Evolutionary conservation across 2,888 invertebrate genomes (phyloP).

Genomic region (Formica aserva): DNA sequence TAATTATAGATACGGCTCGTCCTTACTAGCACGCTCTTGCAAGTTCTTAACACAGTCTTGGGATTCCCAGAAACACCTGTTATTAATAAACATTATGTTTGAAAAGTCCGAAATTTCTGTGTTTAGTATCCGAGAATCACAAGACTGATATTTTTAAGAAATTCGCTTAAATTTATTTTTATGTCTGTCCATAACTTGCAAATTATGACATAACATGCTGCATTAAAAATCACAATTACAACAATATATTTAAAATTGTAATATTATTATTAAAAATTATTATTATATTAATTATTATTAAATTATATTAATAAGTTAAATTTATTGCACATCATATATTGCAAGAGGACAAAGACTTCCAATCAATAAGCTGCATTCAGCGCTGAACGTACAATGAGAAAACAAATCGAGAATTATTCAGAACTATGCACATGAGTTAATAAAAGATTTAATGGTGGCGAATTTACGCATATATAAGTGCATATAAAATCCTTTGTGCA

Average conservation of each 20-base stretch:
- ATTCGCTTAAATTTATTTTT: background rate
- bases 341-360: background rate
- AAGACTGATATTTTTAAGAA: background rate
- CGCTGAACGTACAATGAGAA: background rate
- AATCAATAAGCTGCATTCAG: constrained; percentile 1
- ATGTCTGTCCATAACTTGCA: background rate
- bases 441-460: constrained; percentile 1
- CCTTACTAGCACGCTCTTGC: constrained; percentile 48
- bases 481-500: constrained; percentile 39
- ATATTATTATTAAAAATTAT: background rate
- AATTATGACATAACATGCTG: background rate
- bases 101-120: constrained; percentile 5
- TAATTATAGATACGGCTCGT: constrained; percentile 60
- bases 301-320: background rate
- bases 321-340: background rate
- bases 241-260: background rate
- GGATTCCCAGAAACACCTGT: constrained; percentile 36
- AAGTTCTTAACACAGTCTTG: constrained; percentile 32
- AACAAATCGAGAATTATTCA: constrained; percentile 5
- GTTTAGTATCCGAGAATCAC: background rate
- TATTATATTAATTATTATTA: background rate
- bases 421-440: background rate
- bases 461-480: constrained; percentile 10
- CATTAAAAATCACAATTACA: background rate
- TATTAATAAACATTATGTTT: background rate